Conservation (phyloP, 2,888 invertebrate species). For the Endomychus coccineus region DNA sequence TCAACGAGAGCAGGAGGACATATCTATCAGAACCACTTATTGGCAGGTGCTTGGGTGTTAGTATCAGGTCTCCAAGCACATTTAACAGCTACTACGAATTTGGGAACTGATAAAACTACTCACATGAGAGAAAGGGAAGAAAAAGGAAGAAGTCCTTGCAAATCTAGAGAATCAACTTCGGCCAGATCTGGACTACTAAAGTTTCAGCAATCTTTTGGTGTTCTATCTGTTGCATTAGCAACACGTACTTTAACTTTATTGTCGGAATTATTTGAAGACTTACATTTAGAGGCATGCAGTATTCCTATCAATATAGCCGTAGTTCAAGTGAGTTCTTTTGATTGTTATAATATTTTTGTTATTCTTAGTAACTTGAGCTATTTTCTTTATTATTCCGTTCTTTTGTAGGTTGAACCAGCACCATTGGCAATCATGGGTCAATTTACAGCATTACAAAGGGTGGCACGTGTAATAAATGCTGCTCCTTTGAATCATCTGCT, state of each 20-base stretch:
- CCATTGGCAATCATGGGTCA: slow-evolving; percentile 57
- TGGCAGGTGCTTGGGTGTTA: slow-evolving; percentile 83
- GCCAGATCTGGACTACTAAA: slow-evolving; percentile 61
- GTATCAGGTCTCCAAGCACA: slow-evolving; percentile 82
- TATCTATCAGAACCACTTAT: slow-evolving; percentile 82
- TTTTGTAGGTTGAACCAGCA: slow-evolving; percentile 48
- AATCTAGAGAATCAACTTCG: slow-evolving; percentile 50
- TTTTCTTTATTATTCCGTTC: slow-evolving; percentile 6
- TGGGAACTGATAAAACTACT: slow-evolving; percentile 38
- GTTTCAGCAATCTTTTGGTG: slow-evolving; percentile 82
- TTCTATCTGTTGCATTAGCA: slow-evolving; percentile 82
- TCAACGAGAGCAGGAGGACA: slow-evolving; percentile 84
- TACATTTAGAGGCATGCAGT: slow-evolving; percentile 63
- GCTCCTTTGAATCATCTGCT: slow-evolving; percentile 75
- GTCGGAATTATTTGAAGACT: slow-evolving; percentile 66
- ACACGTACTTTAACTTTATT: slow-evolving; percentile 74
- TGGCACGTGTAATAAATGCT: slow-evolving; percentile 60
- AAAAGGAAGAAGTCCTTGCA: slow-evolving; percentile 53
- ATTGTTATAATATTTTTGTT: neutral
- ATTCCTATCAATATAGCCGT: slow-evolving; percentile 32
- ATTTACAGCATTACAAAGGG: slow-evolving; percentile 61
- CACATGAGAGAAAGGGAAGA: slow-evolving; percentile 46
- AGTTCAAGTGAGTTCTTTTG: slow-evolving; percentile 17
- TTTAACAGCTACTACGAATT: slow-evolving; percentile 55
- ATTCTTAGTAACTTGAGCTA: neutral